Evolutionary conservation across 2,888 invertebrate species (phyloP).

Genomic region (Leptinotarsa peninsularis): DNA sequence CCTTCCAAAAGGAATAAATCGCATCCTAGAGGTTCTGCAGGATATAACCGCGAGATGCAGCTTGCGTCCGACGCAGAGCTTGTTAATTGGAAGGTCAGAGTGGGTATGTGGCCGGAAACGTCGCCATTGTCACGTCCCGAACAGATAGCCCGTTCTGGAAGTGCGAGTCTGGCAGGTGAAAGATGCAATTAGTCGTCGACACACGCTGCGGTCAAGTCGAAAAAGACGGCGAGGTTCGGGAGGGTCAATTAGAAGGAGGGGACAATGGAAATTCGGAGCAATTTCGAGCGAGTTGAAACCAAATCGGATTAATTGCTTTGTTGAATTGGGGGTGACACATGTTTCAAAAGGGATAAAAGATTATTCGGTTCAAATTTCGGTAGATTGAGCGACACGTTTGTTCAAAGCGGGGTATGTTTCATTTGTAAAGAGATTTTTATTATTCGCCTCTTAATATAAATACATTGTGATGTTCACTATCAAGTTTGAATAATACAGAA

Average conservation of each 20-base stretch:
- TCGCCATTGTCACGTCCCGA: slow-evolving; percentile 57
- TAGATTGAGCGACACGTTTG: background rate
- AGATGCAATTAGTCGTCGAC: slow-evolving; percentile 43
- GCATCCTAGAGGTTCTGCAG: background rate
- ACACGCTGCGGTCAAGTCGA: slow-evolving; percentile 28
- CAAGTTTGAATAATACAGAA: too few relatives aligned
- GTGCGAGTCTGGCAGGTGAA: slow-evolving; percentile 42
- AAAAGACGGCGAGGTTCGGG: slow-evolving; percentile 5
- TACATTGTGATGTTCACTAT: too few relatives aligned
- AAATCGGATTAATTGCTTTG: slow-evolving; percentile 12
- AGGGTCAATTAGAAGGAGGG: slow-evolving; percentile 15
- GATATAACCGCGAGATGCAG: slow-evolving; percentile 4
- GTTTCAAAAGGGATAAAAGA: background rate
- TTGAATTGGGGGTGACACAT: slow-evolving; percentile 6
- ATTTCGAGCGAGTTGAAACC: slow-evolving; percentile 10
- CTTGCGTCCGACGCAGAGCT: slow-evolving; percentile 10
- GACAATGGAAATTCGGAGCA: slow-evolving; percentile 5
- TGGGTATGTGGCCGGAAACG: slow-evolving; percentile 43
- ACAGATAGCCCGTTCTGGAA: slow-evolving; percentile 49
- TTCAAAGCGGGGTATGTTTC: background rate
- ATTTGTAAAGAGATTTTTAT: background rate
- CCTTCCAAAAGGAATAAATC: background rate
- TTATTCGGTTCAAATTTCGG: slow-evolving; percentile 7
- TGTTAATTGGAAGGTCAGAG: slow-evolving; percentile 15
- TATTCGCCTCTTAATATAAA: too few relatives aligned